Percentiles rank a stretch among this genome's conserved stretches.
phyloP scores from a whole-genome alignment of 2,888 invertebrate genomes.

The Lepidocyrtinus sp. region DNA sequence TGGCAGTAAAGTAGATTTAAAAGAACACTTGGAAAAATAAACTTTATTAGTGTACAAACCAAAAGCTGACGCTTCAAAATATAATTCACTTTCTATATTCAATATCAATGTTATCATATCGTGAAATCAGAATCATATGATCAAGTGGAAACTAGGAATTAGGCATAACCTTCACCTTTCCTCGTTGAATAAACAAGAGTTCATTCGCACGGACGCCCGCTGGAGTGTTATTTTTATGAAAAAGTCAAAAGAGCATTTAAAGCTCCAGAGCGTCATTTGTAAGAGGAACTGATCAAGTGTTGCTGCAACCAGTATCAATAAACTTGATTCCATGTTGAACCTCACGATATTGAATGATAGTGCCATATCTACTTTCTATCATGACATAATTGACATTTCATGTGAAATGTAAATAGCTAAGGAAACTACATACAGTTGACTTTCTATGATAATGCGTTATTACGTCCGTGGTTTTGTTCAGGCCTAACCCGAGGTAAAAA shows the following conservation, averaged over 20 bases:
- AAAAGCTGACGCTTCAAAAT: too few relatives aligned
- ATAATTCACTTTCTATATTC: too few relatives aligned
- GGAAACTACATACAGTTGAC: background rate
- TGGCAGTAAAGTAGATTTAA: too few relatives aligned
- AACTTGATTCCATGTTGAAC: too few relatives aligned
- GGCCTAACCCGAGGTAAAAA: background rate
- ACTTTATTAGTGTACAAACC: too few relatives aligned
- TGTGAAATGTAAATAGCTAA: background rate
- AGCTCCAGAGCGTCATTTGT: background rate
- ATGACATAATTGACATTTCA: background rate
- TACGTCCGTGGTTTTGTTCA: background rate
- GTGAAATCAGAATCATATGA: conserved; percentile 9
- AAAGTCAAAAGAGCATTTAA: conserved; percentile 1
- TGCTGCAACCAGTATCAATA: too few relatives aligned
- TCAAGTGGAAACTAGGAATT: background rate
- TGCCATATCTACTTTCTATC: too few relatives aligned
- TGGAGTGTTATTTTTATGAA: background rate
- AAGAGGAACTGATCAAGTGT: too few relatives aligned
- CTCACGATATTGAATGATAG: too few relatives aligned
- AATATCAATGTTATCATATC: conserved; percentile 7
- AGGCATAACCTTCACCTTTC: conserved; percentile 55
- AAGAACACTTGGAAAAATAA: too few relatives aligned
- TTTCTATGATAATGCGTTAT: background rate
- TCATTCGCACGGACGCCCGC: conserved; percentile 28
- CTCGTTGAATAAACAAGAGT: conserved; percentile 46